Evolutionary conservation across 2,797 vertebrate species (phyloP), one percentile per base, ranked within the genome.

Genomic region (Centroberyx gerrardi): DNA sequence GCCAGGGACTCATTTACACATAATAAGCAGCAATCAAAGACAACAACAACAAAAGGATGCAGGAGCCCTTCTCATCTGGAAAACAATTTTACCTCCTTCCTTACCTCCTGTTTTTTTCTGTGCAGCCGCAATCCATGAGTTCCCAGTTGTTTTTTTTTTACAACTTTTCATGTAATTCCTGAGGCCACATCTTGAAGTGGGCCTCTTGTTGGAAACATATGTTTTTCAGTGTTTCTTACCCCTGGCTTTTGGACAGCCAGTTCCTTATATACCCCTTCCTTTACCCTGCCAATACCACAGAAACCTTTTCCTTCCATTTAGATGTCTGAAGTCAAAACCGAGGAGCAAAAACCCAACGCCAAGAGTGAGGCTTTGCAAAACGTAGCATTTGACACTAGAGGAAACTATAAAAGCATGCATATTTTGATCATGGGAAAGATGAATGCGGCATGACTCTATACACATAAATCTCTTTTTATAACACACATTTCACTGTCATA

Each of bases 261-360:
- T 87, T 89, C 63, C 77, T 76, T 78, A 86, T 79, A 81, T 78
- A 74, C 70, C 67, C 59, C 62, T 81, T 82, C 78, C 68, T 83
- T 74, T 42, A 28, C 53, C 52, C 29, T 83, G 84, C 87, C 89
- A 92, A 89, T 80, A 88, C 92, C 90, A 74, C 90, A 92, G 59
- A 90, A 93, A 85, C 82, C 70, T 64, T 89, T 87, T 85, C 84
- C 76, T 78, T 85, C 81, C 83, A 88, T 92, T 90, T 90, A 84
- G 61, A 87, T 81, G 60, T 61, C 68, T 87, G 74, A 77, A 89
- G 91, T 90, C 76, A 80, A 83, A 88, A 89, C 85, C 77, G 71
- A 75, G 69, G 64, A 62, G 46, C 58, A 46, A 68, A 4, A 61
- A 61, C 22, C 10, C 12, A 2, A 17, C 0, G 62, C 75, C 64